Evolutionary conservation across 2,888 invertebrate species (phyloP), one percentile per base, ranked within the genome.

Genomic region (Agriopis leucophaearia): DNA sequence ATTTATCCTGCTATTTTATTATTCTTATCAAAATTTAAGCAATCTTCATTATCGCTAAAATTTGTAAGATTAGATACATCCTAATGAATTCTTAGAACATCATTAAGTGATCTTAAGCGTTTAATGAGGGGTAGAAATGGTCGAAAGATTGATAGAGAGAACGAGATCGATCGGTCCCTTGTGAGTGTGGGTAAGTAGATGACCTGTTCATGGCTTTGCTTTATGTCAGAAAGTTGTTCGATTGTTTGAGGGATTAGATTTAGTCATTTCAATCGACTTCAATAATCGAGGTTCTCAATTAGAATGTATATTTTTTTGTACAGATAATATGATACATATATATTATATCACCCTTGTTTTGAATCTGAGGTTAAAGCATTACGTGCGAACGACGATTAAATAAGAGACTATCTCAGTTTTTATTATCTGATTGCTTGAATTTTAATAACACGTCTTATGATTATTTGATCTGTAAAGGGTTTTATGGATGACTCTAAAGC

Each of bases 61-160:
- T 27, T 15, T 36, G 12, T 38, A 52, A 51, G 51, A 44, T 44
- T 15, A n/a, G 38, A 42, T n/a, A 42, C 36, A 44, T 38, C 13
- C 16, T 62, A 63, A 56, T 63, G 40, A 50, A 38, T 50, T 56
- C 57, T 44, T 40, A 13, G 38, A 48, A 65, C 47, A 48, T 48
- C 61, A 42, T 61, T 66, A 61, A 66, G 60, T 57, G 66, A 61
- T 61, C n/a, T 27, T 50, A 50, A 51, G 51, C 40, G 50, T 16
- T 38, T 63, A 63, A 67, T 63, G 62, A 67, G 48, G 54, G 54
- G 57, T 48, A n/a, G 60, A 27, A 66, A 56, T 38, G 48, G 18
- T 27, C 36, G 35, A 12, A 42, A 66, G 67, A 67, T 67, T 58
- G 67, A 67, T 67, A 48, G 52, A 45, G 52, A 48, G 58, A 38